Evolutionary conservation across 1,140 invertebrate species (phyloP), one percentile per base, ranked within the genome.

Genomic region (Probaryconus sp.): DNA sequence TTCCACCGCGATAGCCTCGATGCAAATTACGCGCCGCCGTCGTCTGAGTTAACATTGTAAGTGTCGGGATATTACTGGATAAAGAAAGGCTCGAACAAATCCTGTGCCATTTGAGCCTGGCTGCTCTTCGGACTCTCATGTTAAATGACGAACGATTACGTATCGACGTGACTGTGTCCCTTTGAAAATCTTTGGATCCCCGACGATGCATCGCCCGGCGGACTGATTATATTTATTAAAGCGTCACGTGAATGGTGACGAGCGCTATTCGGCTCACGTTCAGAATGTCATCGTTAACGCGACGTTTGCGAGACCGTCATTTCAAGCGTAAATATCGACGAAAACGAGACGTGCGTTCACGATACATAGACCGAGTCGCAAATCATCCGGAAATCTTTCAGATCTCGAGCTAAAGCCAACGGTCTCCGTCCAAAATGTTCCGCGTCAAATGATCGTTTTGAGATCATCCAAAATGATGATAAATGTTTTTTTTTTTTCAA

Each of bases 251-350:
- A 61, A 48, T 17, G 35, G 33, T 30, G 42, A 7, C 33, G 30
- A 37, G 33, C n/a, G 51, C 31, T 17, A 71, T 71, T 71, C 67
- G 26, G 50, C 56, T 71, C 68, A 64, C 68, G 68, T 71, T 71
- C 45, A 5, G 18, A 65, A 72, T 65, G 69, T 65, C 69, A 65
- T 65, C 60, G 69, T 72, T 65, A 72, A 72, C 69, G 30, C 43
- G 58, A 72, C 69, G 53, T 65, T 64, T 72, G 60, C 60, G 69
- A 60, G 58, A 60, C 47, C 24, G 53, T 60, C 69, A 63, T 65
- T 72, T 65, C 45, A 14, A 72, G 69, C 69, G 69, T 65, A 65
- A 72, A 72, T 72, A 65, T 72, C 69, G 53, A 65, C 53, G 51
- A 60, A 72, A 65, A 65, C 28, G 69, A 72, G 60, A 64, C 58